Percentiles rank a stretch among this genome's conserved stretches.
phyloP scores from a whole-genome alignment of 37 sponge, comb jelly and placozoan species.

The Cladorhizidae sp. region DNA sequence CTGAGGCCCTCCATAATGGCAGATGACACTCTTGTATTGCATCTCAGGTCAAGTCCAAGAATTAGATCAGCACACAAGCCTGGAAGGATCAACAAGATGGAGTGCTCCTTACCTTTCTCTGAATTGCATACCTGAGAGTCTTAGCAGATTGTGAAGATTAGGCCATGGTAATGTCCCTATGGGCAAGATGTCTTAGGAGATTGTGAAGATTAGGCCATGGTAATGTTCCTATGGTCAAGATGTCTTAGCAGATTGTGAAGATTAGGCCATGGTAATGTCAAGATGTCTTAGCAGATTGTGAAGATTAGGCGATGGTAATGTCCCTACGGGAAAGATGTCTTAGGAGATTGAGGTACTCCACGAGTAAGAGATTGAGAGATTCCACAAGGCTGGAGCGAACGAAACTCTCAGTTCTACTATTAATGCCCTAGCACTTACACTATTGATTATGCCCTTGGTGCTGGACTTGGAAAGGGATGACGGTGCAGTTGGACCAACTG shows the following conservation, averaged over 20 bases:
- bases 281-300: neutral
- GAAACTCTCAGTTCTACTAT: neutral
- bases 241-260: neutral
- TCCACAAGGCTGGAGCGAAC: neutral
- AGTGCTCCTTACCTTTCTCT: neutral
- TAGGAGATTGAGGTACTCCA: too few relatives aligned
- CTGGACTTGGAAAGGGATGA: constrained; percentile 5
- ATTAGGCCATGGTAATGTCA: constrained; percentile 9
- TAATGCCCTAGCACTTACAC: constrained; percentile 11
- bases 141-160: constrained; percentile 1
- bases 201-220: too few relatives aligned
- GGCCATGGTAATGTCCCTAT: neutral
- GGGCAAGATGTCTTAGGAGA: neutral
- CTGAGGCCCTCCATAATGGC: constrained; percentile 2
- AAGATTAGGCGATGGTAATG: too few relatives aligned
- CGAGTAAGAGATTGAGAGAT: too few relatives aligned
- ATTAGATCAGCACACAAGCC: constrained; percentile 12
- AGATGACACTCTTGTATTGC: constrained; percentile 11
- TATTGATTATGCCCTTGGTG: neutral
- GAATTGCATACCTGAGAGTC: neutral
- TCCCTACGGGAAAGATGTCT: too few relatives aligned
- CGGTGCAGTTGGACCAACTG: neutral
- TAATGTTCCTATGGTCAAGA: too few relatives aligned
- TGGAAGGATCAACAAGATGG: constrained; percentile 2
- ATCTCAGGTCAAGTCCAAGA: constrained; percentile 19